phyloP scores from a whole-genome alignment of 2,797 vertebrate species.

The Anolis apletophallus region DNA sequence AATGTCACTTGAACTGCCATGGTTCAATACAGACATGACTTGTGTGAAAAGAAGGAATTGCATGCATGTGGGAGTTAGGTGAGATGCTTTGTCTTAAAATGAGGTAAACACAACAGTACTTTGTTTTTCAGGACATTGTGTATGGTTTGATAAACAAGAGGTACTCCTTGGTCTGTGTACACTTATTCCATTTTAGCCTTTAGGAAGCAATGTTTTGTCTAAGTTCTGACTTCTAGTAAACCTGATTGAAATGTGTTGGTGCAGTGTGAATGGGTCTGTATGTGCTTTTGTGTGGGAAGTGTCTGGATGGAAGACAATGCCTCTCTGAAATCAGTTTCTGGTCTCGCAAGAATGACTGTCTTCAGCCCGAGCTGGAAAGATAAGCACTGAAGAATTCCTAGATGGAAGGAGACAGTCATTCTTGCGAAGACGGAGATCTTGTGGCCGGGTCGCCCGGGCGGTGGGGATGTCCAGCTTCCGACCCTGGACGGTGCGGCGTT shows the following conservation, averaged over 20 bases:
- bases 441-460: too few species aligned
- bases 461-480: too few species aligned
- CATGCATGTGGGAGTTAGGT: neutral
- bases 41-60: neutral
- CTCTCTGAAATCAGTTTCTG: neutral
- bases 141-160: neutral
- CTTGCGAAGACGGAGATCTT: too few species aligned
- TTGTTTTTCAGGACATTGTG: neutral
- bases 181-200: neutral
- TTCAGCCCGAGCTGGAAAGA: neutral
- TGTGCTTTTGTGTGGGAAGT: too few species aligned
- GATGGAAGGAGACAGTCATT: too few species aligned
- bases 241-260: neutral
- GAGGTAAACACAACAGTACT: neutral
- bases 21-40: neutral
- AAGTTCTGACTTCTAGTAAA: neutral
- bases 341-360: neutral
- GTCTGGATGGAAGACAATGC: neutral
- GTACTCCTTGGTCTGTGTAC: neutral
- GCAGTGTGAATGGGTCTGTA: too few species aligned
- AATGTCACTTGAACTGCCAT: too few species aligned
- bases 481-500: too few species aligned
- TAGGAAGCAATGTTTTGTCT: neutral
- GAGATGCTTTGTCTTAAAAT: neutral
- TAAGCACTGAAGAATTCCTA: neutral